A percentile compares a stretch with the other conserved stretches of the same genome.
These are phyloP conservation scores for Cheilosia vernalis DNA, from an alignment of 2,888 invertebrate genomes.

Conservation along the genomic window DNA sequence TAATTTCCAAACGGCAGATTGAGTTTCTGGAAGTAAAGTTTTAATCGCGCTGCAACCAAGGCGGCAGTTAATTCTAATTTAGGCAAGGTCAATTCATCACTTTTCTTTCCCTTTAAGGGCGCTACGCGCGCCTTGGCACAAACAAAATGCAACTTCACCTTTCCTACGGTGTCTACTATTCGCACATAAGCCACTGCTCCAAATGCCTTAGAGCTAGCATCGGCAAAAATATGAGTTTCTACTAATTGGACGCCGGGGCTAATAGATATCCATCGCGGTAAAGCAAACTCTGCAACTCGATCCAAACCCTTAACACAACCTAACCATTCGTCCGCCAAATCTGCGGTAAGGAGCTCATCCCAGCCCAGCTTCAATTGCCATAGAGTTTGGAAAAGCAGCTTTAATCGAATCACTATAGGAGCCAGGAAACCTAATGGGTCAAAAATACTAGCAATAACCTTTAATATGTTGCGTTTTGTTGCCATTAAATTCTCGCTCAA, in stretches of 20 bases:
- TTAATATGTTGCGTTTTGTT: not conserved
- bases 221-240: conserved; percentile 19
- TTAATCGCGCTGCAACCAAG: conserved; percentile 16
- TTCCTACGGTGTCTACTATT: not conserved
- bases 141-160: not conserved
- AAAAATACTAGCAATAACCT: conserved; percentile 9
- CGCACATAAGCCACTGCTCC: conserved; percentile 17
- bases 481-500: not conserved
- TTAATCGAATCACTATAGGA: not conserved
- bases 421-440: conserved; percentile 3
- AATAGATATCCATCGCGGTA: conserved; percentile 8
- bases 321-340: not conserved
- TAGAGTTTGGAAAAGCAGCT: conserved; percentile 6
- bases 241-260: not conserved
- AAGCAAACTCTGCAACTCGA: not conserved
- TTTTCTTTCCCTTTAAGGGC: conserved; percentile 2
- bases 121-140: conserved; percentile 24
- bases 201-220: too few relatives aligned
- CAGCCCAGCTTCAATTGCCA: not conserved
- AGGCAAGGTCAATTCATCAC: not conserved
- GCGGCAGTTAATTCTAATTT: conserved; percentile 19
- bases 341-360: not conserved
- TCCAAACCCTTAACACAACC: not conserved
- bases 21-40: conserved; percentile 17
- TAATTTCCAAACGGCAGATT: not conserved